Conservation (phyloP, 2,888 invertebrate species). For the Apoda limacodes region DNA sequence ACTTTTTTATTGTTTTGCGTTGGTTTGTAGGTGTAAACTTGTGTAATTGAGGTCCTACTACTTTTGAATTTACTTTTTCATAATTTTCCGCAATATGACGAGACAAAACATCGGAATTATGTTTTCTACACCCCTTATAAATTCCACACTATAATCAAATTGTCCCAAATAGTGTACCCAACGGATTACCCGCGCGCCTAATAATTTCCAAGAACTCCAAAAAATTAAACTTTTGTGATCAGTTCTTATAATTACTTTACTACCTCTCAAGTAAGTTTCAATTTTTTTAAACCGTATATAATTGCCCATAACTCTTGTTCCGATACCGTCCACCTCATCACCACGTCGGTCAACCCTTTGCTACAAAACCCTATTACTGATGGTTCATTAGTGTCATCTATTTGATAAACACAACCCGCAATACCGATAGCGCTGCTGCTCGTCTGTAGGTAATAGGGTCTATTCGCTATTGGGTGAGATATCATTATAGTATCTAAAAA, state of each 20-base stretch:
- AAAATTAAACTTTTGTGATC: slow-evolving; percentile 25
- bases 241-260: slow-evolving; percentile 21
- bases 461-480: slow-evolving; percentile 6
- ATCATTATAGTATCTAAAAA: slow-evolving; percentile 11
- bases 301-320: slow-evolving; percentile 24
- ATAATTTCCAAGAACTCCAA: slow-evolving; percentile 21
- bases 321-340: slow-evolving; percentile 19
- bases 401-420: slow-evolving; percentile 15
- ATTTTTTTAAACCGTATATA: slow-evolving; percentile 20
- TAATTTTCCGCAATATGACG: slow-evolving; percentile 14
- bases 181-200: slow-evolving; percentile 19
- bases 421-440: slow-evolving; percentile 20
- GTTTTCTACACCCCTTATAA: slow-evolving; percentile 23
- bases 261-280: slow-evolving; percentile 20
- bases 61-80: slow-evolving; percentile 2
- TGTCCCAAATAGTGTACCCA: slow-evolving; percentile 24
- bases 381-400: slow-evolving; percentile 4
- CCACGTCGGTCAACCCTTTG: slow-evolving; percentile 15
- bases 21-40: neutral
- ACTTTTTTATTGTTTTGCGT: too few relatives aligned
- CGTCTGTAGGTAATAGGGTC: slow-evolving; percentile 16
- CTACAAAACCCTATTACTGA: slow-evolving; percentile 20
- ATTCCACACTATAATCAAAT: slow-evolving; percentile 18
- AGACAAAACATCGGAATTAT: slow-evolving; percentile 24
- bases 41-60: slow-evolving; percentile 4